phyloP scores from a whole-genome alignment of 2,113 vertebrate genomes.

The Oriolus oriolus region DNA sequence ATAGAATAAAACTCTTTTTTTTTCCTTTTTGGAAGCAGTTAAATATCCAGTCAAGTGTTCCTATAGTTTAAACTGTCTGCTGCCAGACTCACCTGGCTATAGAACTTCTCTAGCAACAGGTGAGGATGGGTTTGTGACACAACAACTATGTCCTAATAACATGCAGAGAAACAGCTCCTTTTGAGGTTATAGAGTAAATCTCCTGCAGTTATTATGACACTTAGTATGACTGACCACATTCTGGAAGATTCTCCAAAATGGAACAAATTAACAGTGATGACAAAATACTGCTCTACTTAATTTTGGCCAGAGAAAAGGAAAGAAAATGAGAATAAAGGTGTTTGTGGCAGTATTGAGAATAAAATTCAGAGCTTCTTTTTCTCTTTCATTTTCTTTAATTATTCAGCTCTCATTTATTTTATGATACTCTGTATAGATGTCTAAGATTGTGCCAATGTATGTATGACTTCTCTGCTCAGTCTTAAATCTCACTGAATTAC shows the following conservation, averaged over 20 bases:
- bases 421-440: background rate
- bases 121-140: background rate
- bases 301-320: background rate
- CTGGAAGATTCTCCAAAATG: background rate
- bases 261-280: background rate
- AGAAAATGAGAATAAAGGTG: background rate
- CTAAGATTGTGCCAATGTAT: background rate
- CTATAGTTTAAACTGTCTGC: background rate
- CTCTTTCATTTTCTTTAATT: background rate
- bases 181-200: background rate
- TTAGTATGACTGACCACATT: fast-evolving
- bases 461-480: background rate
- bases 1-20: background rate
- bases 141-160: background rate
- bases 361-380: background rate
- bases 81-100: background rate
- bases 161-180: background rate
- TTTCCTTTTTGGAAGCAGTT: background rate
- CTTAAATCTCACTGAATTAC: background rate
- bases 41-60: background rate
- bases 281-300: background rate
- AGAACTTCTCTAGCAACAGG: background rate
- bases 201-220: background rate
- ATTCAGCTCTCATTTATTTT: background rate
- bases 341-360: background rate